Percentiles rank a stretch among this genome's conserved stretches.
phyloP scores from a whole-genome alignment of 2,797 vertebrate genomes.

The Myiotriccus ornatus region DNA sequence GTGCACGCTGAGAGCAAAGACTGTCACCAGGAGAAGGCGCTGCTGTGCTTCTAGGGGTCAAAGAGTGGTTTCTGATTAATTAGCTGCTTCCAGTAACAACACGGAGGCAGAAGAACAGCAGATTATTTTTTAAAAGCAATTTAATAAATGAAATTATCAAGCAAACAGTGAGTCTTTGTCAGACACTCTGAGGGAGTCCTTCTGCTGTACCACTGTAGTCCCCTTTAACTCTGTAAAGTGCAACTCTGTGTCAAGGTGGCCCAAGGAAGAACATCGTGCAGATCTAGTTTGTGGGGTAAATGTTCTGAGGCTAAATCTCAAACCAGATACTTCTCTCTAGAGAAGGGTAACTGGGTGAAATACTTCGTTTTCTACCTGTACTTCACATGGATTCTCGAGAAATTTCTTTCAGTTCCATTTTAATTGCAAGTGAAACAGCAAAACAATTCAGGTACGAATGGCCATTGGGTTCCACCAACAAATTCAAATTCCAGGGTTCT shows the following conservation, averaged over 20 bases:
- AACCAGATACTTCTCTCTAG: neutral
- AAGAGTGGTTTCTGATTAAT: neutral
- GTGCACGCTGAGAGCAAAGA: slow-evolving; percentile 94
- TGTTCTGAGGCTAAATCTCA: neutral
- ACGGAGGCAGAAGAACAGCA: neutral
- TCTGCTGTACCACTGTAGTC: neutral
- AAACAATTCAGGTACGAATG: neutral
- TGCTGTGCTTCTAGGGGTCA: slow-evolving; percentile 89
- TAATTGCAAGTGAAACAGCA: neutral
- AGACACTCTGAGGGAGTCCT: neutral
- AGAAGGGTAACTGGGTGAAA: neutral
- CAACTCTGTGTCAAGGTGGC: neutral
- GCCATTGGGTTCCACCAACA: neutral
- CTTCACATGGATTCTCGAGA: neutral
- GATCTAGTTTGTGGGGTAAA: neutral
- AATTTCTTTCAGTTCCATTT: neutral
- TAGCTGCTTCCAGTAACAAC: neutral
- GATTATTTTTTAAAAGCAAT: neutral
- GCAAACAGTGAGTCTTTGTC: neutral
- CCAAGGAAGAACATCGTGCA: neutral
- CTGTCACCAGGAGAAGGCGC: slow-evolving; percentile 94
- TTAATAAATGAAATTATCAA: neutral
- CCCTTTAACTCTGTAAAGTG: neutral
- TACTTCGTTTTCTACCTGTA: neutral
- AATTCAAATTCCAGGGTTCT: neutral